Evolutionary conservation across 2,888 invertebrate species (phyloP), one percentile per base, ranked within the genome.

Genomic region (Torymus auratus): DNA sequence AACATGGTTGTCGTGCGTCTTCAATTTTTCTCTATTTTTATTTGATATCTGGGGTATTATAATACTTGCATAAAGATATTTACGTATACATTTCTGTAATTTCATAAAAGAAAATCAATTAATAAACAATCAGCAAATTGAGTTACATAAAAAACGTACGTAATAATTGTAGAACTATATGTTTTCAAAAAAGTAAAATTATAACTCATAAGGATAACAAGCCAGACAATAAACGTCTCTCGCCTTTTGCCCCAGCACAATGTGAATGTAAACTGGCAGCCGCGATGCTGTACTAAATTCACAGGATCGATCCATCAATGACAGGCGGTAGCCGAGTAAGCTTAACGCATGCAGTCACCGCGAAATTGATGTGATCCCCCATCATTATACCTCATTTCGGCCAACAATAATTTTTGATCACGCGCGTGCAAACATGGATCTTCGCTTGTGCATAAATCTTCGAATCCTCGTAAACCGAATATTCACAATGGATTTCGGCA

Each of bases 331-430:
- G 55, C 55, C 23, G 20, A 56, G 69, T 13, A 28, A 68, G 55
- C 17, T 55, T 62, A 73, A 28, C n/a, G 28, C 67, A 14, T 14
- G 15, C 7, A 41, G 50, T 13, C 64, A 11, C 41, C 28, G 12
- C 14, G 41, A 56, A 74, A 74, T 74, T 65, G 65, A 74, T 74
- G 74, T 58, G 65, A 76, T 69, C 62, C 76, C 61, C 14, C 14
- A 53, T 68, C 69, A 69, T 61, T 69, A 28, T n/a, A 55, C 15
- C 75, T 53, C 55, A 60, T 75, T 61, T 56, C 58, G 12, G 53
- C 41, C 61, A n/a, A 55, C 55, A 69, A 69, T 76, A 69, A 76
- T 69, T 68, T 75, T 75, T 23, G 41, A 75, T 75, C 17, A 74
- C n/a, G 28, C 7, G 41, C 41, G 41, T 41, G 41, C 41, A 41